These are phyloP conservation scores for Leptodactylus fuscus DNA, from an alignment of 2,113 vertebrate genomes.

Conservation along the genomic window DNA sequence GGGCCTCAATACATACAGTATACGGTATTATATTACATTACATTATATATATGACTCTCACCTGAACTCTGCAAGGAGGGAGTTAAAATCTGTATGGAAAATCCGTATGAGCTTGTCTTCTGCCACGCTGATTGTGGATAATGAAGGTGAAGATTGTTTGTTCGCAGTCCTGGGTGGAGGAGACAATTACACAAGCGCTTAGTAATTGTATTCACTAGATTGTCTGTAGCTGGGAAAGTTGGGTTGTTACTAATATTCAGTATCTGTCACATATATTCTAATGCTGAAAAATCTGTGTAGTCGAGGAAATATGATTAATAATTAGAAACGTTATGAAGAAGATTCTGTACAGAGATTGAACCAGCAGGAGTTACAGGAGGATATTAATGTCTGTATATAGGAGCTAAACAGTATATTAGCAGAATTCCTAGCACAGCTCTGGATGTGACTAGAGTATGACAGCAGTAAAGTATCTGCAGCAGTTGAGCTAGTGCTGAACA, in stretches of 20 bases:
- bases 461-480: neutral
- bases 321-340: no score
- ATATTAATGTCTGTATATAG: neutral
- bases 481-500: neutral
- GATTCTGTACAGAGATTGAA: neutral
- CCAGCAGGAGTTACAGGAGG: neutral
- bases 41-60: neutral
- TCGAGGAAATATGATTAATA: no score
- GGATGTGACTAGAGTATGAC: neutral
- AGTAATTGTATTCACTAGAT: no score
- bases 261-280: no score
- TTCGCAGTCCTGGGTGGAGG: neutral
- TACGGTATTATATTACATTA: no score
- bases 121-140: neutral
- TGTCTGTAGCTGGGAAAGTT: neutral
- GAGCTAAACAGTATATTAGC: neutral
- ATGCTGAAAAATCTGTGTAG: no score
- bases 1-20: no score
- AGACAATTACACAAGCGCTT: neutral
- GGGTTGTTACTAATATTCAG: neutral
- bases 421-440: neutral
- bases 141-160: neutral
- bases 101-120: neutral
- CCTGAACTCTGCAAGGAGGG: conserved; percentile 28
- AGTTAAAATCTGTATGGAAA: conserved; percentile 18